Percentiles rank a stretch among this genome's conserved stretches.
Conservation (phyloP, 1,140 invertebrate species). For the Lysiphlebus fabarum region DNA sequence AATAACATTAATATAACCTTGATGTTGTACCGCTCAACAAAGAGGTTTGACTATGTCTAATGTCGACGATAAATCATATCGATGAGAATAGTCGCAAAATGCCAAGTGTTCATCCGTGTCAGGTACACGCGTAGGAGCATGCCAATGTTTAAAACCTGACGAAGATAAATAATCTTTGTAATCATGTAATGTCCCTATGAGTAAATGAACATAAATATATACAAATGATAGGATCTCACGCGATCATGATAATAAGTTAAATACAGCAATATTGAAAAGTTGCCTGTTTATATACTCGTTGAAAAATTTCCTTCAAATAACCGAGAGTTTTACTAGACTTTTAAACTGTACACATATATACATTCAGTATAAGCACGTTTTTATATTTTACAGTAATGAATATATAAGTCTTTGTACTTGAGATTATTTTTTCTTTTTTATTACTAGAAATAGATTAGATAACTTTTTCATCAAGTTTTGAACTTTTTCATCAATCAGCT, state of each 20-base stretch:
- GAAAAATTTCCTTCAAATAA: too few relatives aligned
- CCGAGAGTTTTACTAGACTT: too few relatives aligned
- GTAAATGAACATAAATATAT: constrained; percentile 33
- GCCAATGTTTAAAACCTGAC: constrained; percentile 31
- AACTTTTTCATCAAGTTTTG: too few relatives aligned
- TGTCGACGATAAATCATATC: constrained; percentile 37
- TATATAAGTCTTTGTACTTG: too few relatives aligned
- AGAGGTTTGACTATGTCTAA: constrained; percentile 24
- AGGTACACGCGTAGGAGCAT: constrained; percentile 17
- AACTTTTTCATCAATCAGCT: too few relatives aligned
- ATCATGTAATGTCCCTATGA: constrained; percentile 17
- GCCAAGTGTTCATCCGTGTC: constrained; percentile 22
- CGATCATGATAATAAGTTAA: constrained; percentile 4
- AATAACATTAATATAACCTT: too few relatives aligned
- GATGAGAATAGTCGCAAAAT: constrained; percentile 21
- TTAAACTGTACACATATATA: too few relatives aligned
- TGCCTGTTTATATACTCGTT: not conserved
- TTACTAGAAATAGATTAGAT: too few relatives aligned
- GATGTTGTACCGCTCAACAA: not conserved
- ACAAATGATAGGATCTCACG: constrained; percentile 26
- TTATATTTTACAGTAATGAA: too few relatives aligned
- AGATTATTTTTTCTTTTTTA: too few relatives aligned
- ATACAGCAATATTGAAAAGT: not conserved
- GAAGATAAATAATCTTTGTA: constrained; percentile 40
- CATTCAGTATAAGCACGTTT: too few relatives aligned